A percentile compares a stretch with the other conserved stretches of the same genome.
Conservation (phyloP, 2,888 invertebrate genomes). For the Torymus aiolomorphi region DNA sequence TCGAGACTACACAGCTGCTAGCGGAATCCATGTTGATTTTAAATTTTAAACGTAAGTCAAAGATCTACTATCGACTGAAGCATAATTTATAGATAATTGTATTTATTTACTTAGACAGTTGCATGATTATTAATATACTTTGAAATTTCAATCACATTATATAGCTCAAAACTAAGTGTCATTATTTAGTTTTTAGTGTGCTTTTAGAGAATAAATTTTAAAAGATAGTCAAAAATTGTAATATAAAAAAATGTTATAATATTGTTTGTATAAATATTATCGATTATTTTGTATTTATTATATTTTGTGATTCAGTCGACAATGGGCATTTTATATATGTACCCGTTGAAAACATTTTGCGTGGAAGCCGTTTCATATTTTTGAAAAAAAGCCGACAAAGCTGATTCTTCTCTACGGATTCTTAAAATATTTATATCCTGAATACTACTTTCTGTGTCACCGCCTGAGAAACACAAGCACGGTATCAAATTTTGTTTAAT, state of each 20-base stretch:
- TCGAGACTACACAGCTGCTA: slow-evolving; percentile 8
- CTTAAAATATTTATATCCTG: neutral
- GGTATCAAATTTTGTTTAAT: slow-evolving; percentile 31
- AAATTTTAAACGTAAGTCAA: neutral
- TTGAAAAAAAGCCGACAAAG: slow-evolving; percentile 14
- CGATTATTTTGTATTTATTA: slow-evolving; percentile 32
- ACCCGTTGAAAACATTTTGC: slow-evolving; percentile 19
- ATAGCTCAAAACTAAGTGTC: slow-evolving; percentile 27
- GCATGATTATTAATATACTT: neutral
- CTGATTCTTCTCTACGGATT: neutral
- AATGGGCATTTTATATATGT: slow-evolving; percentile 7
- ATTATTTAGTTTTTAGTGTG: neutral
- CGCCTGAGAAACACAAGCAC: slow-evolving; percentile 28
- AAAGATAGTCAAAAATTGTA: slow-evolving; percentile 28
- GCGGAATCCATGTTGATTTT: neutral
- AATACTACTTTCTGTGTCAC: slow-evolving; percentile 25
- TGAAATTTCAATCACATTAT: slow-evolving; percentile 5
- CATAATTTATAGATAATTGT: neutral
- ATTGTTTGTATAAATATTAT: slow-evolving; percentile 35
- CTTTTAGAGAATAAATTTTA: slow-evolving; percentile 13
- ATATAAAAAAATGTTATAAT: slow-evolving; percentile 46
- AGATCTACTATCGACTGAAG: slow-evolving; percentile 12
- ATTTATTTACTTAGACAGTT: slow-evolving; percentile 17
- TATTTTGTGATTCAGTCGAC: slow-evolving; percentile 37
- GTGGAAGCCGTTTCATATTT: slow-evolving; percentile 21